These are phyloP conservation scores for Hyposoter dolosus DNA, from an alignment of 2,888 invertebrate genomes.

Conservation along the genomic window DNA sequence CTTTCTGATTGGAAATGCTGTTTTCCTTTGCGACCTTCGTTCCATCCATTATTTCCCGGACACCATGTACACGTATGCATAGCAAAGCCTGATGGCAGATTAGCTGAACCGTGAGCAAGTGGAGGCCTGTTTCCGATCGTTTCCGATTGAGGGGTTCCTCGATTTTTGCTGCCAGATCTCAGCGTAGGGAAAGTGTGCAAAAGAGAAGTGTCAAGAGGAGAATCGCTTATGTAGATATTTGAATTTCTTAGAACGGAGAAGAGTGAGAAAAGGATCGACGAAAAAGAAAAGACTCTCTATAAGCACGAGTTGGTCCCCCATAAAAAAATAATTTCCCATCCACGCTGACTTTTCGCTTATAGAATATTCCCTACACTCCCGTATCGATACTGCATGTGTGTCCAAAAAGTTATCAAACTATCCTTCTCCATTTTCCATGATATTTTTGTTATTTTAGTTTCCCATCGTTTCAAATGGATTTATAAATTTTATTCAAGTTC, in stretches of 20 bases:
- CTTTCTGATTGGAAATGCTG: neutral
- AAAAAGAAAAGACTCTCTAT: neutral
- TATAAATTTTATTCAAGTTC: neutral
- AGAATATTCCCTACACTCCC: neutral
- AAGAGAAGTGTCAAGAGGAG: conserved; percentile 55
- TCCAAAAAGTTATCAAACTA: too few relatives aligned
- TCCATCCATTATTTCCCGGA: neutral
- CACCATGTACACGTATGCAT: neutral
- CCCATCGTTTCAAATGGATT: neutral
- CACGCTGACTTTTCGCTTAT: conserved; percentile 70
- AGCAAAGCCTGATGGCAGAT: conserved; percentile 21
- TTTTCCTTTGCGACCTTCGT: neutral
- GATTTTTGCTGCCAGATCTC: conserved; percentile 49
- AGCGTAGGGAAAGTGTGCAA: conserved; percentile 39
- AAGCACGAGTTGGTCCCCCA: conserved; percentile 1
- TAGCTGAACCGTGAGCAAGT: conserved; percentile 15
- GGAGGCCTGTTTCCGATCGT: conserved; percentile 48
- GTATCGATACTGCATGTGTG: too few relatives aligned
- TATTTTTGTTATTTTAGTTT: neutral
- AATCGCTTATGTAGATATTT: conserved; percentile 25
- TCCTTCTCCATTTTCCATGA: neutral
- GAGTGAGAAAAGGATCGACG: conserved; percentile 1
- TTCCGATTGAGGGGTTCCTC: conserved; percentile 47
- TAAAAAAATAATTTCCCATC: conserved; percentile 67
- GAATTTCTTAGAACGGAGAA: conserved; percentile 36